Evolutionary conservation across 2,797 vertebrate species (phyloP).

Genomic region (Gouania willdenowi): DNA sequence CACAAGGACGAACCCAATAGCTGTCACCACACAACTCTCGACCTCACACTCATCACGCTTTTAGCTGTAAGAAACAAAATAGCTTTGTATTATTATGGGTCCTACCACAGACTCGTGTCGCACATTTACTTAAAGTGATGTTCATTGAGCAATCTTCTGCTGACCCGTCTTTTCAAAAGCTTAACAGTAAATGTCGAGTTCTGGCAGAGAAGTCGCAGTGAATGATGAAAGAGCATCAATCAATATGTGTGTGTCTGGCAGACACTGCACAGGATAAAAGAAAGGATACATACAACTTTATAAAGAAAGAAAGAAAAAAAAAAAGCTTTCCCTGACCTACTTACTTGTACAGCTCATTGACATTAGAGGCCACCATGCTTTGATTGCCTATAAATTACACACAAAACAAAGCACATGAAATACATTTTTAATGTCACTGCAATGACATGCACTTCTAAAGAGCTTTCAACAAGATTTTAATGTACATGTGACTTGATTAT

Average conservation of each 20-base stretch:
- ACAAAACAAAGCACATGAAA: slow-evolving; percentile 28
- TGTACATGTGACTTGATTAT: slow-evolving; percentile 60
- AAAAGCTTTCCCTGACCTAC: slow-evolving; percentile 55
- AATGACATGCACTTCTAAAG: slow-evolving; percentile 25
- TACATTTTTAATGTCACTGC: slow-evolving; percentile 50
- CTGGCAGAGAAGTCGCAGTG: background rate
- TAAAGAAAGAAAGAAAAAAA: too few relatives aligned
- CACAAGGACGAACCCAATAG: slow-evolving; percentile 22
- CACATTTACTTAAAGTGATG: slow-evolving; percentile 41
- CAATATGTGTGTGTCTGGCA: background rate
- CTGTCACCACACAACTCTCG: slow-evolving; percentile 3
- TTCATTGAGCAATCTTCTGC: slow-evolving; percentile 26
- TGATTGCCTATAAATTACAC: slow-evolving; percentile 21
- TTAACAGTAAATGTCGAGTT: slow-evolving; percentile 22
- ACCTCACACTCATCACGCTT: slow-evolving; percentile 32
- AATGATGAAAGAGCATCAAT: background rate
- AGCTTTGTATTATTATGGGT: slow-evolving; percentile 17
- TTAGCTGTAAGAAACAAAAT: slow-evolving; percentile 38
- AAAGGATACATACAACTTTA: slow-evolving; percentile 3
- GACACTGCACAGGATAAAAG: too few relatives aligned
- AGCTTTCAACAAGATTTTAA: slow-evolving; percentile 44
- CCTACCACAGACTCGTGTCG: slow-evolving; percentile 16
- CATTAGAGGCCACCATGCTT: slow-evolving; percentile 28
- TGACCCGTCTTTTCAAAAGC: slow-evolving; percentile 35
- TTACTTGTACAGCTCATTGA: slow-evolving; percentile 47